These are phyloP conservation scores for Colletes latitarsis DNA, from an alignment of 1,140 invertebrate genomes.

Conservation along the genomic window DNA sequence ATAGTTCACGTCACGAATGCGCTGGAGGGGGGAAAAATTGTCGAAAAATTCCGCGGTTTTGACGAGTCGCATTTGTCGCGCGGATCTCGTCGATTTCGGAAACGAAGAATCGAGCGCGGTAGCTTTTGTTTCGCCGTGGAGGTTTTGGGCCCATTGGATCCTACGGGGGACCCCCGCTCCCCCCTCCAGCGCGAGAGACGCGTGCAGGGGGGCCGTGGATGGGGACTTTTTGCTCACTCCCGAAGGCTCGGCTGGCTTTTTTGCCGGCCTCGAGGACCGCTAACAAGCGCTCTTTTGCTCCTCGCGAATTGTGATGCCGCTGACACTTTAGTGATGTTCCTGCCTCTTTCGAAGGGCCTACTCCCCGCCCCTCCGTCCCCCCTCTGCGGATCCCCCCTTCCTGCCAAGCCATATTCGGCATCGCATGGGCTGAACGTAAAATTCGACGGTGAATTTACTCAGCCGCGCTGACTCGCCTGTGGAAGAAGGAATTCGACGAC, in stretches of 20 bases:
- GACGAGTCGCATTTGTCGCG: neutral
- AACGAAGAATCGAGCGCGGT: conserved; percentile 8
- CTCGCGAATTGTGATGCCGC: conserved; percentile 76
- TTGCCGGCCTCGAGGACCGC: conserved; percentile 63
- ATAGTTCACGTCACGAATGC: too few relatives aligned
- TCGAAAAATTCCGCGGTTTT: neutral
- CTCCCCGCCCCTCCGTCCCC: conserved; percentile 25
- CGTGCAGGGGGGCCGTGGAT: conserved; percentile 47
- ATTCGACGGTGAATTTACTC: conserved; percentile 60
- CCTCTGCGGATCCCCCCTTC: neutral
- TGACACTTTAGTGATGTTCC: conserved; percentile 78
- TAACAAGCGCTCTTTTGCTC: conserved; percentile 75
- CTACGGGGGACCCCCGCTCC: neutral
- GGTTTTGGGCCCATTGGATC: conserved; percentile 5
- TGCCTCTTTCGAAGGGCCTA: conserved; percentile 52
- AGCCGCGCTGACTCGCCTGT: neutral
- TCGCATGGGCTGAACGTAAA: conserved; percentile 49
- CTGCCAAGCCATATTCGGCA: conserved; percentile 61
- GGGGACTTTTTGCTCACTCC: conserved; percentile 58
- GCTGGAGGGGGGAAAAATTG: too few relatives aligned
- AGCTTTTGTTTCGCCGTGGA: conserved; percentile 39
- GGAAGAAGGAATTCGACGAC: conserved; percentile 10
- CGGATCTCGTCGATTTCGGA: conserved; percentile 11
- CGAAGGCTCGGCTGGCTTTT: conserved; percentile 64
- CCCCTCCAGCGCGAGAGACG: conserved; percentile 43